Percentiles rank a stretch among this genome's conserved stretches.
Conservation (phyloP, 2,113 vertebrate genomes). For the Odontophorus gujanensis region DNA sequence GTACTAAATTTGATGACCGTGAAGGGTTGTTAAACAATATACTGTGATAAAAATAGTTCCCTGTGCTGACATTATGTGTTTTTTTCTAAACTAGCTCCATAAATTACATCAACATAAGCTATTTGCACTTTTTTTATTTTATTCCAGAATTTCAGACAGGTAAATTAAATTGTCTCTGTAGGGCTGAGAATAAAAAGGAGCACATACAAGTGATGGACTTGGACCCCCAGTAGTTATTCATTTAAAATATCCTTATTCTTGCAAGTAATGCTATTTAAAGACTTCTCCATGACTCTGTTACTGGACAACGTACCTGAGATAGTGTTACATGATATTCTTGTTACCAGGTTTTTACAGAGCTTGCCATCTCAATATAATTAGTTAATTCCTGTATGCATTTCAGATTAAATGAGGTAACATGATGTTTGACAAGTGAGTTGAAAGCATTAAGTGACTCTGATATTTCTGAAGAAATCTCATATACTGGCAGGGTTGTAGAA, state of each 20-base stretch:
- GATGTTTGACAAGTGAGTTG: neutral
- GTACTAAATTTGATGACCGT: conserved; percentile 76
- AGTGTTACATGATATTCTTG: neutral
- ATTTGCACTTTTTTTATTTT: neutral
- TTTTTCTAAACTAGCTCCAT: conserved; percentile 68
- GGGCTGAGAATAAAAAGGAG: neutral
- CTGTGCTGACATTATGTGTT: conserved; percentile 74
- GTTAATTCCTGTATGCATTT: neutral
- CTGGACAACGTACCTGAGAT: neutral
- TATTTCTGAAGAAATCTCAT: neutral
- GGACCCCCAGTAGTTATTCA: neutral
- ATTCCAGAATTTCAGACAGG: conserved; percentile 11
- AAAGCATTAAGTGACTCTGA: neutral
- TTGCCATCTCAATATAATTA: neutral
- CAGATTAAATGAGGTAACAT: neutral
- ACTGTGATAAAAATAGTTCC: conserved; percentile 78
- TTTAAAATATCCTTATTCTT: neutral
- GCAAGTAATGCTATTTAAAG: neutral
- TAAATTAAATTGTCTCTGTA: conserved; percentile 15
- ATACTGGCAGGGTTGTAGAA: neutral
- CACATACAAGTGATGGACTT: neutral
- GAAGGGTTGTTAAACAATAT: conserved; percentile 78
- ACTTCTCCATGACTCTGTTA: neutral
- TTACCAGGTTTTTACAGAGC: neutral
- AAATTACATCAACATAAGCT: conserved; percentile 71